Evolutionary conservation across 1,140 invertebrate genomes (phyloP).

Genomic region (Aricia agestis): DNA sequence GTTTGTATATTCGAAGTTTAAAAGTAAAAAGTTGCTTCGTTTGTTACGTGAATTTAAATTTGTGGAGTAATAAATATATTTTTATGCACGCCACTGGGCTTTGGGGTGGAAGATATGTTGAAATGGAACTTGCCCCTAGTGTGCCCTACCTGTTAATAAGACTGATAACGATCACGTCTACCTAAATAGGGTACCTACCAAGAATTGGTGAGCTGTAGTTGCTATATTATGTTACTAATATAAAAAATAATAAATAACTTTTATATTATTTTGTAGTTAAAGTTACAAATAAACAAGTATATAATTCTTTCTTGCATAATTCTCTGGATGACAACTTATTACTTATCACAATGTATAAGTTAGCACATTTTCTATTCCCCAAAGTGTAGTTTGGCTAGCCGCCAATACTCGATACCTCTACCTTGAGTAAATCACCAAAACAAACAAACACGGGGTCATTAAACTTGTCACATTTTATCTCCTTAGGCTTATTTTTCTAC

Average conservation of each 20-base stretch:
- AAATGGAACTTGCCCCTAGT: neutral
- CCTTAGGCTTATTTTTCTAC: slow-evolving; percentile 17
- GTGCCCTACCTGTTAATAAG: neutral
- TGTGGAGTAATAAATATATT: neutral
- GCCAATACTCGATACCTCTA: slow-evolving; percentile 38
- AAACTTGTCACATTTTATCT: slow-evolving; percentile 36
- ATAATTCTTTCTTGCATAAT: slow-evolving; percentile 17
- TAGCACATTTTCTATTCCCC: slow-evolving; percentile 24
- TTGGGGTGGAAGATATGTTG: neutral
- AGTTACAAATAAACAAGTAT: slow-evolving; percentile 15
- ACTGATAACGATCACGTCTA: neutral
- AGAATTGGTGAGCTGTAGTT: neutral
- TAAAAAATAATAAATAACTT: neutral
- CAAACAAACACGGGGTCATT: slow-evolving; percentile 49
- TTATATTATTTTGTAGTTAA: slow-evolving; percentile 13
- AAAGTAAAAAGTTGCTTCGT: neutral
- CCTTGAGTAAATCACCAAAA: slow-evolving; percentile 55
- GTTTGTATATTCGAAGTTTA: neutral
- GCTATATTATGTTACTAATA: too few species aligned
- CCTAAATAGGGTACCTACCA: neutral
- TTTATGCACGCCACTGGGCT: neutral
- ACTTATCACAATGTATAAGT: slow-evolving; percentile 23
- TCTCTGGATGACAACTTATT: slow-evolving; percentile 28
- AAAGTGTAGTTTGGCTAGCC: slow-evolving; percentile 40
- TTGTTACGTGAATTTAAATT: neutral